These are phyloP conservation scores for Hylia prasina DNA, from an alignment of 2,113 vertebrate genomes.

Conservation along the genomic window DNA sequence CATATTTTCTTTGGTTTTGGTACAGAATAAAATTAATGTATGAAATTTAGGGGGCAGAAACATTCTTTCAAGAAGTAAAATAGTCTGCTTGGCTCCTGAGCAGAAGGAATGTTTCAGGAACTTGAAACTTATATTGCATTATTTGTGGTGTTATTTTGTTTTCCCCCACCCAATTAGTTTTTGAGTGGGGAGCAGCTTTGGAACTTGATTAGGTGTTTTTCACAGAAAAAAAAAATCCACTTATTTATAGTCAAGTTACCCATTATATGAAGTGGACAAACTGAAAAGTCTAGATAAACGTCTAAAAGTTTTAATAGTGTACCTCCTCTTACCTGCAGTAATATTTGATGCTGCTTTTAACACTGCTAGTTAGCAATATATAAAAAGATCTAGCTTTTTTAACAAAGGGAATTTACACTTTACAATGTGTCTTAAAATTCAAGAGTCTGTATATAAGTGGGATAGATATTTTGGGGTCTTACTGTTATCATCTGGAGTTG, in stretches of 20 bases:
- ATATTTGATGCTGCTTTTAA: background rate
- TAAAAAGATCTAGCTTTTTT: background rate
- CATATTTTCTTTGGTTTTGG: too few relatives aligned
- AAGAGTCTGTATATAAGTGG: background rate
- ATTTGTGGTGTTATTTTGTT: background rate
- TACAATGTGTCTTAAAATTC: background rate
- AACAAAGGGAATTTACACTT: background rate
- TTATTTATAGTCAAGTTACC: background rate
- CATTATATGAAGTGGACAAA: background rate
- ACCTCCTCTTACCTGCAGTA: background rate
- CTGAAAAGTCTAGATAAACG: background rate
- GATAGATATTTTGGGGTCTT: background rate
- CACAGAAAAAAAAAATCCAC: background rate
- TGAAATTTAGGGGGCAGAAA: background rate
- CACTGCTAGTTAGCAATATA: background rate
- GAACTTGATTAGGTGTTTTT: background rate
- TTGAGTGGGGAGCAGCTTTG: background rate
- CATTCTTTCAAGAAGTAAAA: background rate
- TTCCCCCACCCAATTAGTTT: background rate
- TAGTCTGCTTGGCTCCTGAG: background rate
- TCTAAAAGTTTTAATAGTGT: background rate
- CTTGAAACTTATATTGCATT: background rate
- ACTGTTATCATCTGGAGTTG: background rate
- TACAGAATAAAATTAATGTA: background rate
- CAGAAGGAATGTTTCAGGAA: background rate